Conservation (phyloP, 2,113 vertebrate species). For the Ciconia stormi region DNA sequence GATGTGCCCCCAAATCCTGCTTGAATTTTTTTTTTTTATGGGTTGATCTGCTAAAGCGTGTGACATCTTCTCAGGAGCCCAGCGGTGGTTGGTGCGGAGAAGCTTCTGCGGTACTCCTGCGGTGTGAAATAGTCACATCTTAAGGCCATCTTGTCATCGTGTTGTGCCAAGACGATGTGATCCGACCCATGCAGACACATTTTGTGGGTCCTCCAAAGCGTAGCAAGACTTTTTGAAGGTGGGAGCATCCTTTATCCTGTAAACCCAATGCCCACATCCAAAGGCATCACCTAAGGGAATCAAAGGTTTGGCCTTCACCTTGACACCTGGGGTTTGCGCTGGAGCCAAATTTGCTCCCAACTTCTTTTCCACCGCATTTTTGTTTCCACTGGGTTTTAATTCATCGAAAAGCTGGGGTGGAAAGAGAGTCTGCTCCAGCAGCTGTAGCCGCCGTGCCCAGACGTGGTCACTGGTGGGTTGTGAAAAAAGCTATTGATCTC, state of each 20-base stretch:
- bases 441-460: not conserved
- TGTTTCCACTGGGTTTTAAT: not conserved
- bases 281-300: not conserved
- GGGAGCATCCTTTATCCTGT: not conserved
- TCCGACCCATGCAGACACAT: rapidly evolving
- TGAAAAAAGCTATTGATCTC: constrained; percentile 4
- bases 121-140: rapidly evolving
- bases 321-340: not conserved
- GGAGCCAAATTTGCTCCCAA: not conserved
- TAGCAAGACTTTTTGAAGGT: rapidly evolving
- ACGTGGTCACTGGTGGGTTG: not conserved
- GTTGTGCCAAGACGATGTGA: rapidly evolving
- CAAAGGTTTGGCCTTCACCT: not conserved
- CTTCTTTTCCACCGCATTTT: not conserved
- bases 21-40: not conserved
- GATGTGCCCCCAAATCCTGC: not conserved
- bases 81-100: not conserved
- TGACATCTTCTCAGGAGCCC: not conserved
- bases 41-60: rapidly evolving
- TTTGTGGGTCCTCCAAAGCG: not conserved
- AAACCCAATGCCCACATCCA: not conserved
- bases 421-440: not conserved
- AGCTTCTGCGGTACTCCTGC: not conserved
- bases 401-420: not conserved
- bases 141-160: rapidly evolving